Conservation (phyloP, 2,888 invertebrate species). For the Xestoiulus laeticollis region DNA sequence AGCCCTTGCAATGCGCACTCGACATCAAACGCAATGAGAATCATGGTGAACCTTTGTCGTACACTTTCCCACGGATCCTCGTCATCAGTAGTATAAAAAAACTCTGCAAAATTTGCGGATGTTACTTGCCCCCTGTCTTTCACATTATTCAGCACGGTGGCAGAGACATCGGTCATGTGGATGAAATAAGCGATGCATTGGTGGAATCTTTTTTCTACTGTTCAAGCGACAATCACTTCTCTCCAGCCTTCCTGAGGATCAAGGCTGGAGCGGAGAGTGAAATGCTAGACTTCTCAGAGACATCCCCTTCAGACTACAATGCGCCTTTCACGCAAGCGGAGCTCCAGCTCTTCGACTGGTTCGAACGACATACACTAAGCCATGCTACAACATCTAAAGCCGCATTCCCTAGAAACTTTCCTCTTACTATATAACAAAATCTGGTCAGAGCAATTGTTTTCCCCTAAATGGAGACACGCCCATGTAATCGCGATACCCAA, state of each 20-base stretch:
- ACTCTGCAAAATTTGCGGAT: too few relatives aligned
- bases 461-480: neutral
- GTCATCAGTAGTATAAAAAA: too few relatives aligned
- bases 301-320: too few relatives aligned
- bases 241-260: neutral
- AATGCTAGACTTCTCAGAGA: too few relatives aligned
- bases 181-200: neutral
- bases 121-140: too few relatives aligned
- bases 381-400: neutral
- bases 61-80: too few relatives aligned
- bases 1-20: neutral
- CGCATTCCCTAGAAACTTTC: neutral
- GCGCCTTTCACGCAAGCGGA: neutral
- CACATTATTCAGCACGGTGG: too few relatives aligned
- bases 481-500: neutral
- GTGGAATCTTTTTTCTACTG: neutral
- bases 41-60: neutral
- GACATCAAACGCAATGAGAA: neutral
- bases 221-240: neutral
- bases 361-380: too few relatives aligned
- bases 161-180: neutral
- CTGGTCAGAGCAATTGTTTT: neutral
- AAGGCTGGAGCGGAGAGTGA: neutral
- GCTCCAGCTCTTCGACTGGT: too few relatives aligned
- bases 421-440: neutral